phyloP scores from a whole-genome alignment of 2,888 invertebrate species.

The Dynastes grantii region DNA sequence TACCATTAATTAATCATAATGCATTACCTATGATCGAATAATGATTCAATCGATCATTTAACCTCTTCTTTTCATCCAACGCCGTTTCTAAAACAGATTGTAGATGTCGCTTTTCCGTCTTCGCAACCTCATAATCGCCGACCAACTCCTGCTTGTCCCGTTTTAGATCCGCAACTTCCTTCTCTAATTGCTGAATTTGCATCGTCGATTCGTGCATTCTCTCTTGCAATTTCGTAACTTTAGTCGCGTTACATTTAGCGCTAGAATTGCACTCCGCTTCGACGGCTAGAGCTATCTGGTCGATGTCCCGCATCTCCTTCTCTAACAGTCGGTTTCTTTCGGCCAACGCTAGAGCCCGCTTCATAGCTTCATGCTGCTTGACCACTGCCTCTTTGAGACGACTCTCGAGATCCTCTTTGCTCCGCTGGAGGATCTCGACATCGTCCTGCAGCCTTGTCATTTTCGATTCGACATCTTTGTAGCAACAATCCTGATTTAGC shows the following conservation, averaged over 20 bases:
- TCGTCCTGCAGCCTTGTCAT: conserved; percentile 72
- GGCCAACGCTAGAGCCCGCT: conserved; percentile 81
- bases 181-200: conserved; percentile 71
- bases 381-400: conserved; percentile 75
- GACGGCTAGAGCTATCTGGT: conserved; percentile 81
- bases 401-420: conserved; percentile 75
- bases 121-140: conserved; percentile 71
- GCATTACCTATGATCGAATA: conserved; percentile 74
- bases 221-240: conserved; percentile 70
- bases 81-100: conserved; percentile 74
- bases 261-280: conserved; percentile 84
- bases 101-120: conserved; percentile 74
- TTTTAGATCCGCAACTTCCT: conserved; percentile 69
- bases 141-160: conserved; percentile 69
- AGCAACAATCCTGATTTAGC: conserved; percentile 79
- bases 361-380: conserved; percentile 88
- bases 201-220: conserved; percentile 70
- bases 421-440: conserved; percentile 74
- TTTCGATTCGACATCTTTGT: conserved; percentile 74
- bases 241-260: conserved; percentile 75
- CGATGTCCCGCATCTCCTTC: conserved; percentile 82
- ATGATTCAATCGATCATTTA: conserved; percentile 75
- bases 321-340: conserved; percentile 81
- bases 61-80: conserved; percentile 73
- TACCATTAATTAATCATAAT: neutral